These are phyloP conservation scores for Nasonovia ribisnigri DNA, from an alignment of 2,888 invertebrate species.

Conservation along the genomic window DNA sequence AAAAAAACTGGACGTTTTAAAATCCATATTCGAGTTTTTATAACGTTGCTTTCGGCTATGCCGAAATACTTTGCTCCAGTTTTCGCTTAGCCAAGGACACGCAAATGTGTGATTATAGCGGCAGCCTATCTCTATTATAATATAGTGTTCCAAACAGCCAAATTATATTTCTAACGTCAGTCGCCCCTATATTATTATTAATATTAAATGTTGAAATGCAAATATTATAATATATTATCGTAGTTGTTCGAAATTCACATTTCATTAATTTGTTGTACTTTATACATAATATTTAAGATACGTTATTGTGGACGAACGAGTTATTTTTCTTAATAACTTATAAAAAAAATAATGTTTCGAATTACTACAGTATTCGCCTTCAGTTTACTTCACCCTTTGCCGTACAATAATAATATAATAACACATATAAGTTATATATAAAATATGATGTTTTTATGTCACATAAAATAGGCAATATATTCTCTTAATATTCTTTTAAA, in stretches of 20 bases:
- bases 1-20: conserved; percentile 19
- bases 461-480: too few relatives aligned
- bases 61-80: conserved; percentile 39
- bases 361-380: background rate
- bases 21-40: conserved; percentile 35
- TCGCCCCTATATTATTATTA: conserved; percentile 24
- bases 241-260: background rate
- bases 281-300: background rate
- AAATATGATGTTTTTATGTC: too few relatives aligned
- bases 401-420: background rate
- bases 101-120: background rate
- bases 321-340: background rate
- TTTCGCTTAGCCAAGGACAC: conserved; percentile 39
- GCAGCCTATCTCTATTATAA: background rate
- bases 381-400: background rate
- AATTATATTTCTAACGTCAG: conserved; percentile 32
- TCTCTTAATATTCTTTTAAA: too few relatives aligned
- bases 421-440: too few relatives aligned
- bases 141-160: conserved; percentile 4
- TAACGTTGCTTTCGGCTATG: background rate
- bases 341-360: background rate
- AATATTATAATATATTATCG: background rate
- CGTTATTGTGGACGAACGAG: background rate
- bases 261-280: background rate
- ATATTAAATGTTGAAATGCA: conserved; percentile 24